These are phyloP conservation scores for Lepidostoma basale DNA, from an alignment of 1,140 invertebrate genomes.

Conservation along the genomic window DNA sequence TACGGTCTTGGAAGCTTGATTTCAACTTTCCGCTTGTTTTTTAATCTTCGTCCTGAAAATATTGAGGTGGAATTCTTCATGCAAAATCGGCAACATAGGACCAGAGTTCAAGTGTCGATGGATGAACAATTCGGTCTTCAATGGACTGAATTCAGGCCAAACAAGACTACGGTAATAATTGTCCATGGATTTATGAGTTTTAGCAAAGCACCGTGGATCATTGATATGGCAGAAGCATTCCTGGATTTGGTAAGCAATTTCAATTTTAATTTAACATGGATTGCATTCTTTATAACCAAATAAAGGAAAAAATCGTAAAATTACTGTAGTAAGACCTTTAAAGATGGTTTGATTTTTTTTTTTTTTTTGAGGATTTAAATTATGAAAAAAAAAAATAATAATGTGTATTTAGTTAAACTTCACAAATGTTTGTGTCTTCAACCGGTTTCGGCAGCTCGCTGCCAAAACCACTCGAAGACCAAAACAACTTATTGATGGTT, in stretches of 20 bases:
- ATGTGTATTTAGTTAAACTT: too few relatives aligned
- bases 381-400: too few relatives aligned
- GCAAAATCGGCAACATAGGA: constrained; percentile 47
- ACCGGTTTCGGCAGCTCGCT: too few relatives aligned
- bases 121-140: constrained; percentile 64
- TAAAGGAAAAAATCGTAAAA: too few relatives aligned
- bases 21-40: constrained; percentile 45
- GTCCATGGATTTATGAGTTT: constrained; percentile 66
- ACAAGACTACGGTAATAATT: constrained; percentile 60
- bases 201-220: constrained; percentile 61
- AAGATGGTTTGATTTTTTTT: too few relatives aligned
- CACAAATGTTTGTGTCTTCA: too few relatives aligned
- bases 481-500: too few relatives aligned
- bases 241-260: constrained; percentile 59
- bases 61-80: constrained; percentile 52
- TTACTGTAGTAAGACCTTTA: too few relatives aligned
- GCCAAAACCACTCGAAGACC: too few relatives aligned
- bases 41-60: constrained; percentile 44
- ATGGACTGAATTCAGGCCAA: constrained; percentile 61
- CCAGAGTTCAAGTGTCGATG: constrained; percentile 47
- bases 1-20: constrained; percentile 50
- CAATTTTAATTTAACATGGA: too few relatives aligned
- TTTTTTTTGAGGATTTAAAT: too few relatives aligned
- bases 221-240: constrained; percentile 59
- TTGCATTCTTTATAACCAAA: too few relatives aligned